Conservation (phyloP, 2,797 vertebrate genomes). For the Rhynchonycteris naso region DNA sequence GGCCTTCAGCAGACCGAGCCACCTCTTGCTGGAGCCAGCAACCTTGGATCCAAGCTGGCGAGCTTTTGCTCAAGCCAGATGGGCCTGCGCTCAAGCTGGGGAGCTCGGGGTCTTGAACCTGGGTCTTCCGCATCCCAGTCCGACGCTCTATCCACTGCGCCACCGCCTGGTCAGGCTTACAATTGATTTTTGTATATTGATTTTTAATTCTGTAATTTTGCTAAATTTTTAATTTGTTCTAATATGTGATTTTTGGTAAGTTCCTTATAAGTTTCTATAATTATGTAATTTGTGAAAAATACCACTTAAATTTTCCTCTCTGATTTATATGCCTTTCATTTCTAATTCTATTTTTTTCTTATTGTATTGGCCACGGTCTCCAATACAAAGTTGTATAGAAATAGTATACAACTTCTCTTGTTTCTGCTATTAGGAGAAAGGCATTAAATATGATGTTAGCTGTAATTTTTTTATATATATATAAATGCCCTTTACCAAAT, state of each 20-base stretch:
- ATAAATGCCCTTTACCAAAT: not conserved
- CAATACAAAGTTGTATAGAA: not conserved
- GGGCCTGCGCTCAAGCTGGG: no score
- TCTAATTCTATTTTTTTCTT: not conserved
- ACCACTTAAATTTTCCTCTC: not conserved
- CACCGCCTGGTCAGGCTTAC: no score
- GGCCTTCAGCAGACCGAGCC: no score
- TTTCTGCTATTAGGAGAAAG: not conserved
- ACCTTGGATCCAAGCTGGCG: no score
- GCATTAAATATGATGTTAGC: not conserved
- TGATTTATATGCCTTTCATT: not conserved
- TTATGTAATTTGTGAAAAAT: not conserved
- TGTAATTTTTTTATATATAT: not conserved
- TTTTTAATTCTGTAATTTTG: conserved; percentile 22
- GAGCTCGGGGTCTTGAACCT: no score
- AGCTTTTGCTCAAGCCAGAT: no score
- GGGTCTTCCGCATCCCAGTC: no score
- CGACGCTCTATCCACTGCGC: no score
- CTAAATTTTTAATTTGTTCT: not conserved
- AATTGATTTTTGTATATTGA: not conserved
- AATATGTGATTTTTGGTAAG: not conserved
- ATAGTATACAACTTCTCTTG: not conserved
- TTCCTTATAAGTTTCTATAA: not conserved
- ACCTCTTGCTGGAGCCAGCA: no score
- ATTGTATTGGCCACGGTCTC: not conserved